These are phyloP conservation scores for Lasius fuliginosus DNA, from an alignment of 2,888 invertebrate species.

Conservation along the genomic window DNA sequence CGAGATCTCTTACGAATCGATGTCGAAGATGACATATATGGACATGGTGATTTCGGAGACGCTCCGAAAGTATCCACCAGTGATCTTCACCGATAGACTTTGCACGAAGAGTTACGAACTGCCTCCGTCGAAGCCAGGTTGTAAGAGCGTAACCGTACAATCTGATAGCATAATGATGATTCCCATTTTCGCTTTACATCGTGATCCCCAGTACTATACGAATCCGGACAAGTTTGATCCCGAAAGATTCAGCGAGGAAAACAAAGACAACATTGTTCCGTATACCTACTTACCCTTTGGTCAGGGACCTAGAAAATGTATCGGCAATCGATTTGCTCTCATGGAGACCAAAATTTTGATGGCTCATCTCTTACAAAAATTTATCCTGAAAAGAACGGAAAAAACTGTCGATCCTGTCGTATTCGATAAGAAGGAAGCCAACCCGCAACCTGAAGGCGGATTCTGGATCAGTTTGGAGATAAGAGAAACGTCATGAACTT, in stretches of 20 bases:
- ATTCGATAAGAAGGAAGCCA: slow-evolving; percentile 60
- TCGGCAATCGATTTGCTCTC: slow-evolving; percentile 79
- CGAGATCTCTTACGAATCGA: slow-evolving; percentile 73
- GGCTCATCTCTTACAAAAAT: slow-evolving; percentile 70
- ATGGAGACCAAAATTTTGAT: slow-evolving; percentile 79
- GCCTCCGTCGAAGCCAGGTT: slow-evolving; percentile 73
- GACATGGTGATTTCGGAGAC: slow-evolving; percentile 85
- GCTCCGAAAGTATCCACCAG: slow-evolving; percentile 87
- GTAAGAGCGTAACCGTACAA: slow-evolving; percentile 55
- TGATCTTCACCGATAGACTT: slow-evolving; percentile 86
- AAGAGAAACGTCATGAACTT: slow-evolving; percentile 26
- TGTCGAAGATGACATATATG: slow-evolving; percentile 77
- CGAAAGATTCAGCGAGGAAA: slow-evolving; percentile 75
- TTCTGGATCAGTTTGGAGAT: slow-evolving; percentile 71
- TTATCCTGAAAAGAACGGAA: slow-evolving; percentile 77
- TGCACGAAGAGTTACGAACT: slow-evolving; percentile 87
- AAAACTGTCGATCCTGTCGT: slow-evolving; percentile 85
- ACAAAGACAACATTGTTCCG: slow-evolving; percentile 72
- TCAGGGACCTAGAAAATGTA: slow-evolving; percentile 77
- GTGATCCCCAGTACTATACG: slow-evolving; percentile 66
- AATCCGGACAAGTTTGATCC: slow-evolving; percentile 78
- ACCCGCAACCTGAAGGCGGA: slow-evolving; percentile 63
- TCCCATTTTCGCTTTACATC: not conserved
- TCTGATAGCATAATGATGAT: slow-evolving; percentile 53
- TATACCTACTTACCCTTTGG: slow-evolving; percentile 78